Evolutionary conservation across 2,888 invertebrate species (phyloP).

Genomic region (Tromatobia lineatoria): DNA sequence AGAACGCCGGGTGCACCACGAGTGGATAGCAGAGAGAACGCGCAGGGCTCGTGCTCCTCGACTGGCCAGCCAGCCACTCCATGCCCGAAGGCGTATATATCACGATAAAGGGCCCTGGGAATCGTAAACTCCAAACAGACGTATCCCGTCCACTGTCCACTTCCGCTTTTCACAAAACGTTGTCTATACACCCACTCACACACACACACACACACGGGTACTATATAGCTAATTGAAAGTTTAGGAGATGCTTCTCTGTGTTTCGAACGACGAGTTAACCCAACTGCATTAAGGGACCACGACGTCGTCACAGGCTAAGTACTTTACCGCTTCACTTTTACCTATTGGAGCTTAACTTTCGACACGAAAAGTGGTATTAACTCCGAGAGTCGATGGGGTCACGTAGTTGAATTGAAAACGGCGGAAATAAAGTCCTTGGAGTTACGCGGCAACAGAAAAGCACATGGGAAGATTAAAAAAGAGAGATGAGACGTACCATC

Average conservation of each 20-base stretch:
- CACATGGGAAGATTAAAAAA: neutral
- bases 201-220: neutral
- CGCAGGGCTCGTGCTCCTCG: conserved; percentile 60
- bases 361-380: conserved; percentile 19
- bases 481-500: no score
- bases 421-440: neutral
- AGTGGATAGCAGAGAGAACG: conserved; percentile 71
- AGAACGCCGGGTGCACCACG: conserved; percentile 76
- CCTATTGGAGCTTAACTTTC: conserved; percentile 13
- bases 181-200: neutral
- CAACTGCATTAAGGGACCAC: conserved; percentile 29
- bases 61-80: conserved; percentile 53
- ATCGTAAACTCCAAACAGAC: conserved; percentile 74
- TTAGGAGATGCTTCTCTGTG: conserved; percentile 47
- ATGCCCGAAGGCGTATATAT: conserved; percentile 73
- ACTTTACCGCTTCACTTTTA: conserved; percentile 18
- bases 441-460: neutral
- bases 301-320: conserved; percentile 10
- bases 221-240: conserved; percentile 60
- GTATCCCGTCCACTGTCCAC: conserved; percentile 64
- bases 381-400: neutral
- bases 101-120: conserved; percentile 80
- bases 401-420: conserved; percentile 5
- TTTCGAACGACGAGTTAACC: conserved; percentile 48
- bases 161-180: conserved; percentile 73